phyloP scores from a whole-genome alignment of 2,113 vertebrate genomes.

The Protobothrops mucrosquamatus region DNA sequence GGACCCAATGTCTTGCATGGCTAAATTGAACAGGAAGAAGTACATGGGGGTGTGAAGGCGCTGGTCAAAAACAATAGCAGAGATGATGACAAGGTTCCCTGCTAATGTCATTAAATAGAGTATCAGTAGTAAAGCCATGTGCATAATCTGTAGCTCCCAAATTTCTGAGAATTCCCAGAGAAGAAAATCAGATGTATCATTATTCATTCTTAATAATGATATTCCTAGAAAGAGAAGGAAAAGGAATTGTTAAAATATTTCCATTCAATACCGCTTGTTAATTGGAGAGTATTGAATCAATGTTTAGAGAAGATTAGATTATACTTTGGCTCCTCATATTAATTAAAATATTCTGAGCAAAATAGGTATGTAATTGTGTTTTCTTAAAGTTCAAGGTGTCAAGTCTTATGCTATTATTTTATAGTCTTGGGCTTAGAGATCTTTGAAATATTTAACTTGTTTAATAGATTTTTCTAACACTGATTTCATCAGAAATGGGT shows the following conservation, averaged over 20 bases:
- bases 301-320: no score
- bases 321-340: no score
- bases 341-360: background rate
- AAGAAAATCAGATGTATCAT: background rate
- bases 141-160: background rate
- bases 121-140: background rate
- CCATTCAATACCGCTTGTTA: background rate
- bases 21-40: background rate
- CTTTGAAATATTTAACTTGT: no score
- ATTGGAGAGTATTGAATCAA: background rate
- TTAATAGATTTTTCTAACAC: no score
- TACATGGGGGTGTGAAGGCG: background rate
- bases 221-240: background rate
- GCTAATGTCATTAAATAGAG: background rate
- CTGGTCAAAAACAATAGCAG: background rate
- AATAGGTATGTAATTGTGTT: no score
- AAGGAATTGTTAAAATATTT: background rate
- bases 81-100: conserved; percentile 1
- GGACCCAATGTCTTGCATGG: background rate
- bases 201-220: background rate
- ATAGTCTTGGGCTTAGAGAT: no score
- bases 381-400: no score
- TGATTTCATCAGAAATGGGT: no score
- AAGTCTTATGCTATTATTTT: no score
- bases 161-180: background rate